phyloP scores from a whole-genome alignment of 2,888 invertebrate species.

The Pristionchus fissidentatus region DNA sequence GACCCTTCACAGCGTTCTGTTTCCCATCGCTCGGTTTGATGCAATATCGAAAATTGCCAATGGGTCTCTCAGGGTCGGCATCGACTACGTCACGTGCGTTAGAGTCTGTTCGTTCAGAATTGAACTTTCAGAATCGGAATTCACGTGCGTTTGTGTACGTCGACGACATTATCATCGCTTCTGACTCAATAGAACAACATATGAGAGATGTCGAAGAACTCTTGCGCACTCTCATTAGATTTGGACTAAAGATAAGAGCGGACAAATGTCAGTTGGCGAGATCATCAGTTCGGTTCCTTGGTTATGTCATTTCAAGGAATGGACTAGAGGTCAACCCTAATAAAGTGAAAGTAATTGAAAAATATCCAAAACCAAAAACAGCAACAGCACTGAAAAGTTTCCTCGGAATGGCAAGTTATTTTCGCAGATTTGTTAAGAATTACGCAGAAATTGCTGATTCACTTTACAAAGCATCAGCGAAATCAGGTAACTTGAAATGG shows the following conservation, averaged over 20 bases:
- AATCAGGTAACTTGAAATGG: conserved; percentile 51
- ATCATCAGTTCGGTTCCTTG: neutral
- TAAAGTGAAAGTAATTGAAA: conserved; percentile 20
- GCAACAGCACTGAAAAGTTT: conserved; percentile 45
- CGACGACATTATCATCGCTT: conserved; percentile 53
- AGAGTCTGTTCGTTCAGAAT: neutral
- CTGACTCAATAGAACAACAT: conserved; percentile 44
- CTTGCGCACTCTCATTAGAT: conserved; percentile 25
- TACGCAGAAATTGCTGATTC: conserved; percentile 51
- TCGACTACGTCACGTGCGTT: too few relatives aligned
- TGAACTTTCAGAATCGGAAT: neutral
- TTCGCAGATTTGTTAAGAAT: conserved; percentile 51
- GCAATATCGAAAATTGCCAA: conserved; percentile 50
- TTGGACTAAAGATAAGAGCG: conserved; percentile 3
- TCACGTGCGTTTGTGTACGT: conserved; percentile 39
- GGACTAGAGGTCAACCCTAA: conserved; percentile 28
- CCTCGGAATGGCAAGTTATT: conserved; percentile 50
- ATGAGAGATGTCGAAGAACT: conserved; percentile 54
- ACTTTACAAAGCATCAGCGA: conserved; percentile 46
- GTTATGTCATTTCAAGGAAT: conserved; percentile 29
- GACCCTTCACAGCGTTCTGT: conserved; percentile 48
- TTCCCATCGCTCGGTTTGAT: conserved; percentile 47
- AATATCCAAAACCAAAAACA: conserved; percentile 44
- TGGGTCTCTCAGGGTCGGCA: conserved; percentile 47
- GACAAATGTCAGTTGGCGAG: conserved; percentile 27